Base-by-base conservation (phyloP, 2,888 invertebrate genomes). In the Ophion obscuratus region DNA sequence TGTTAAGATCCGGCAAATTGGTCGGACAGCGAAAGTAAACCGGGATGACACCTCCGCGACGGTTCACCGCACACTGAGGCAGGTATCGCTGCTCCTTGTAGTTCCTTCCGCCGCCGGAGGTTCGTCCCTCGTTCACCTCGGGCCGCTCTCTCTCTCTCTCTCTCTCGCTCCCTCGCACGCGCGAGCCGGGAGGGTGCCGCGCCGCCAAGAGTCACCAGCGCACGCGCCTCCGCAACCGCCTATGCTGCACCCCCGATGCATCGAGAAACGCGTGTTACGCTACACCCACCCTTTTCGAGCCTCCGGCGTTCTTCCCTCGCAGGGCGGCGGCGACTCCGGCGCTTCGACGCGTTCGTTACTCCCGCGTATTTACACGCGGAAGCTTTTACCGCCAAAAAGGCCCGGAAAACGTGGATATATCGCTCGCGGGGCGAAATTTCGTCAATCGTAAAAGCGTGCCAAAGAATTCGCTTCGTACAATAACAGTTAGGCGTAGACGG, bases 181-280 rank as follows among this genome's bases (percentile, higher is more conserved):
- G 40, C 9, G 1, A 1, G 40, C 31, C 31, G 31, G 31, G 31
- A 31, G 31, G 31, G 31, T 31, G 31, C 31, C 31, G 31, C 10
- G 47, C 47, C 47, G 47, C 47, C 47, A 47, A 47, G 47, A 14
- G 14, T 27, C 27, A 17, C 40, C n/a, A 40, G 36, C 44, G 20
- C n/a, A 67, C 82, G 82, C 78, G 73, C 82, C 83, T 77, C 73
- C 84, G 82, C 64, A 80, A 77, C 67, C 57, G 68, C 40, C 40
- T 20, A n/a, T 24, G 20, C 68, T 68, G 68, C 24, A 24, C 57
- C 27, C 73, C 24, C 36, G 53, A 5, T 53, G 53, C 53, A 53
- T 53, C 53, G 53, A 53, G 53, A 53, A 53, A 53, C 53, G 14
- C 17, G 53, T 53, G 53, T 53, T 53, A 17, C 53, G 53, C 17